phyloP scores from a whole-genome alignment of 2,113 vertebrate species.

The Odocoileus virginianus region DNA sequence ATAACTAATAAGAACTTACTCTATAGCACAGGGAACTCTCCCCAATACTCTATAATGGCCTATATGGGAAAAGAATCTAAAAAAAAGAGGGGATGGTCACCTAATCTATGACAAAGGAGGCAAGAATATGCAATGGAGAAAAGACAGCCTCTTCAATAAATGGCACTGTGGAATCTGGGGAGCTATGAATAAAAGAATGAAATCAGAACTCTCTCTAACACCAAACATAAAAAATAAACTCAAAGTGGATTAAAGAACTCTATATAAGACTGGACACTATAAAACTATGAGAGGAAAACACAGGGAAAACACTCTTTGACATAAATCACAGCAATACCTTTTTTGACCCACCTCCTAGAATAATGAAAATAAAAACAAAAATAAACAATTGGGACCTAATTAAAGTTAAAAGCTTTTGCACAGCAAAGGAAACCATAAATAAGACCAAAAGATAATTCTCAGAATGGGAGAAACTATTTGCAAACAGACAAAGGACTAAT shows the following conservation, averaged over 20 bases:
- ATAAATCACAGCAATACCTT: background rate
- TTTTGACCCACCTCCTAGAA: background rate
- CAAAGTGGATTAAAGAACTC: background rate
- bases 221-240: background rate
- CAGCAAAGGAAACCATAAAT: background rate
- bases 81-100: background rate
- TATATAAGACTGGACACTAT: background rate
- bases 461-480: background rate
- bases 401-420: background rate
- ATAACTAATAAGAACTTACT: background rate
- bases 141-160: background rate
- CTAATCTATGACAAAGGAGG: background rate
- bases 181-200: background rate
- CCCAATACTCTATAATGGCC: background rate
- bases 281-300: background rate
- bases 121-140: background rate
- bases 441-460: background rate
- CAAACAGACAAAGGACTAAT: background rate
- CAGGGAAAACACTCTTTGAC: background rate
- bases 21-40: background rate
- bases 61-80: background rate
- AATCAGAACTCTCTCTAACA: background rate
- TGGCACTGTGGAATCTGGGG: background rate
- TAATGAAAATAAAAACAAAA: background rate
- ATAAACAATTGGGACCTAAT: background rate